A percentile compares a stretch with the other conserved stretches of the same genome.
These are phyloP conservation scores for Drosophila meridionalis DNA, from an alignment of 2,888 invertebrate genomes.

Conservation along the genomic window DNA sequence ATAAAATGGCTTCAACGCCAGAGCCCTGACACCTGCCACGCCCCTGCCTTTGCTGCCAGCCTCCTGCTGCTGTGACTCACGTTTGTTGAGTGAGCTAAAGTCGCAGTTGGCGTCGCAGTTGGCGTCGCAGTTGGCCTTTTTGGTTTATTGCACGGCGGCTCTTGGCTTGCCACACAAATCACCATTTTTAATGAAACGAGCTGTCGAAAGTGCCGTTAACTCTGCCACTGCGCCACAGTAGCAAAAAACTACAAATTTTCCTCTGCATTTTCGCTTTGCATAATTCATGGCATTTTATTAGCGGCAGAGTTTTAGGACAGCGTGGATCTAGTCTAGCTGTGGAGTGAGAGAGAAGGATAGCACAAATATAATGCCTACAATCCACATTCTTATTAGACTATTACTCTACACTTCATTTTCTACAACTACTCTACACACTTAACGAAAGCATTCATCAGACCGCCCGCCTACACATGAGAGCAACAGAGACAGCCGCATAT, in stretches of 20 bases:
- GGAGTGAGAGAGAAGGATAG: background rate
- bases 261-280: slow-evolving; percentile 1
- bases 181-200: slow-evolving; percentile 65
- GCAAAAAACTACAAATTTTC: slow-evolving; percentile 14
- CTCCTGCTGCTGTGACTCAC: slow-evolving; percentile 4
- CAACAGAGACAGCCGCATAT: background rate
- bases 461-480: background rate
- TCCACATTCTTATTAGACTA: background rate
- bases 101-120: slow-evolving; percentile 4
- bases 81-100: background rate
- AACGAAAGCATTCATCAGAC: background rate
- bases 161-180: slow-evolving; percentile 59
- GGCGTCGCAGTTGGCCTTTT: slow-evolving; percentile 17
- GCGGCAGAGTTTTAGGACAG: slow-evolving; percentile 15
- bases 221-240: slow-evolving; percentile 19
- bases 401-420: no score
- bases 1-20: slow-evolving; percentile 58
- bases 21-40: background rate
- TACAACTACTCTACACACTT: background rate
- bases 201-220: slow-evolving; percentile 54
- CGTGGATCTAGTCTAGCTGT: background rate
- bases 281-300: slow-evolving; percentile 37
- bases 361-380: background rate
- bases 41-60: background rate
- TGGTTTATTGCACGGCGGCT: slow-evolving; percentile 46